Evolutionary conservation across 2,888 invertebrate species (phyloP).

Genomic region (Ganaspis brasiliensis): DNA sequence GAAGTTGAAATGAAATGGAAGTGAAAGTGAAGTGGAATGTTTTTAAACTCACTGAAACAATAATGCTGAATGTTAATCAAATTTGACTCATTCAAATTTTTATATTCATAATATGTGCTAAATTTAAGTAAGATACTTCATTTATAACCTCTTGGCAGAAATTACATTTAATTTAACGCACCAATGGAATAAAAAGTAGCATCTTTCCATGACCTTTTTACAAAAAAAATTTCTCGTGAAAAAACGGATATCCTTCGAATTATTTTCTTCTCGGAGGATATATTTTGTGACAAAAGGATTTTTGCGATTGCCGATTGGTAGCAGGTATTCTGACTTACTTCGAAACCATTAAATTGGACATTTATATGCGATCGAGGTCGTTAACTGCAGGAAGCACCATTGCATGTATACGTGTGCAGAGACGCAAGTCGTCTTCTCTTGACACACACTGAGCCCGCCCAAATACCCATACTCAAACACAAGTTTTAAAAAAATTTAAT

Average conservation of each 20-base stretch:
- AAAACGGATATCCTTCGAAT: not conserved
- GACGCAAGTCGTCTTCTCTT: constrained; percentile 55
- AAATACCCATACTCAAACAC: not conserved
- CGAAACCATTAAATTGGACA: constrained; percentile 73
- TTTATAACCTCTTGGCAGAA: too few relatives aligned
- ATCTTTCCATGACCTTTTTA: not conserved
- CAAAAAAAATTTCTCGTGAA: not conserved
- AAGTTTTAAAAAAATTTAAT: not conserved
- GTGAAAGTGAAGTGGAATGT: too few relatives aligned
- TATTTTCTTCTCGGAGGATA: not conserved
- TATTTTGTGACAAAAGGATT: constrained; percentile 23
- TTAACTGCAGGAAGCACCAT: constrained; percentile 79
- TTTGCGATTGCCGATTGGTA: constrained; percentile 23
- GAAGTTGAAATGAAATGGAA: too few relatives aligned
- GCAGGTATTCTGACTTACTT: constrained; percentile 64
- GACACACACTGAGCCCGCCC: constrained; percentile 53
- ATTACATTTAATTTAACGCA: too few relatives aligned
- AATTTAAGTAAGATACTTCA: too few relatives aligned
- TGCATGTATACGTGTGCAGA: constrained; percentile 59
- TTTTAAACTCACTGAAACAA: too few relatives aligned
- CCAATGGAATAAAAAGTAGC: not conserved
- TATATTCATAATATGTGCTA: too few relatives aligned
- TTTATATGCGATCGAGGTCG: constrained; percentile 78
- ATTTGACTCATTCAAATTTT: too few relatives aligned
- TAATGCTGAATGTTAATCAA: too few relatives aligned